Percentiles rank a stretch among this genome's conserved stretches.
Evolutionary conservation across 1,140 invertebrate species (phyloP).

Genomic region (Coelopa frigida): DNA sequence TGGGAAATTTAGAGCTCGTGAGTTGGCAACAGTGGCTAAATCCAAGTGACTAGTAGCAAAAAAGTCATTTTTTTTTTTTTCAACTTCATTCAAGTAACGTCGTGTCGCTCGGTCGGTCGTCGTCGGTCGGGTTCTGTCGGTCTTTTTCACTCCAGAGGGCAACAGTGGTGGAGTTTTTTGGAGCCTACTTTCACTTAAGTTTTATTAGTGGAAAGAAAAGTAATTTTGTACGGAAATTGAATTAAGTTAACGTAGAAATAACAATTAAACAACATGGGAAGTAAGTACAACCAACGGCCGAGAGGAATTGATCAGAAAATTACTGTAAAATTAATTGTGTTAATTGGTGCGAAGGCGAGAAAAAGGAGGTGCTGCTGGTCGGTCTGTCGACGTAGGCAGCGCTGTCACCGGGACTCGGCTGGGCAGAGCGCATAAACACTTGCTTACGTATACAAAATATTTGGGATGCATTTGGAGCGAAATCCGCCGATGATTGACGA

Average conservation of each 20-base stretch:
- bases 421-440: constrained; percentile 10
- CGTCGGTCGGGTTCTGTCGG: constrained; percentile 9
- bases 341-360: constrained; percentile 11
- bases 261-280: constrained; percentile 35
- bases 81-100: neutral
- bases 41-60: too few species aligned
- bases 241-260: constrained; percentile 3
- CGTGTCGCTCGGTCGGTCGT: neutral
- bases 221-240: constrained; percentile 8
- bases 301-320: constrained; percentile 2
- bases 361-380: constrained; percentile 13
- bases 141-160: constrained; percentile 9
- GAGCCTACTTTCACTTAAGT: constrained; percentile 9
- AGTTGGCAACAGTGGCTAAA: too few species aligned
- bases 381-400: constrained; percentile 5
- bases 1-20: too few species aligned
- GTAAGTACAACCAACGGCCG: constrained; percentile 31
- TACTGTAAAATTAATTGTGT: constrained; percentile 7
- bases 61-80: too few species aligned
- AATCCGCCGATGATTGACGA: constrained; percentile 9
- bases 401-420: neutral
- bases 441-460: constrained; percentile 43
- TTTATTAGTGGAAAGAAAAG: constrained; percentile 9
- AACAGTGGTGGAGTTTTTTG: constrained; percentile 8
- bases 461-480: constrained; percentile 6